These are phyloP conservation scores for Antennarius maculatus DNA, from an alignment of 2,797 vertebrate genomes.

Conservation along the genomic window DNA sequence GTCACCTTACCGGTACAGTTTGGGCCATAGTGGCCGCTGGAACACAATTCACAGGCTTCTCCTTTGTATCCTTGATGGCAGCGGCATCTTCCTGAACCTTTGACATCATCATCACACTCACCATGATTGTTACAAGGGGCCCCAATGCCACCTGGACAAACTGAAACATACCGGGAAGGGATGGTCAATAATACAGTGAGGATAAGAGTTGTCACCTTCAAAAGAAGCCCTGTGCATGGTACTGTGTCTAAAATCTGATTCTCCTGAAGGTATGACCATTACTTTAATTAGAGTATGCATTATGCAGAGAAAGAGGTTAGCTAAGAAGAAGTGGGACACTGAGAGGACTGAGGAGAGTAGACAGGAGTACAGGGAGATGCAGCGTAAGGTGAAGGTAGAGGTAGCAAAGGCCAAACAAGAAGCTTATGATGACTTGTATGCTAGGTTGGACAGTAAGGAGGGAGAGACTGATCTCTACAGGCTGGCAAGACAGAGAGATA, in stretches of 20 bases:
- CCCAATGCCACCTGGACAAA: conserved; percentile 88
- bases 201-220: background rate
- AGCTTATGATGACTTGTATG: no score
- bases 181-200: background rate
- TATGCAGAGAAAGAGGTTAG: no score
- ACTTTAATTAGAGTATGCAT: background rate
- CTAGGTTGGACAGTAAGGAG: no score
- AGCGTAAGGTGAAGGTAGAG: no score
- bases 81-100: conserved; percentile 81
- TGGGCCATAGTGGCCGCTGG: conserved; percentile 78
- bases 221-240: background rate
- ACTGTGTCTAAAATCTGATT: no score
- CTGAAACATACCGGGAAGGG: conserved; percentile 71
- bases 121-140: conserved; percentile 85
- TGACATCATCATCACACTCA: conserved; percentile 80
- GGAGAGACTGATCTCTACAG: no score
- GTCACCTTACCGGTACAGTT: conserved; percentile 85
- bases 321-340: no score
- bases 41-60: conserved; percentile 86
- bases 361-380: no score
- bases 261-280: background rate
- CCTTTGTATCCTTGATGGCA: conserved; percentile 83
- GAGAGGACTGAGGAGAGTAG: no score
- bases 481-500: no score
- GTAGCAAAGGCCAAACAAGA: no score